These are phyloP conservation scores for Dipodomys spectabilis DNA, from an alignment of 2,113 vertebrate genomes.

Conservation along the genomic window DNA sequence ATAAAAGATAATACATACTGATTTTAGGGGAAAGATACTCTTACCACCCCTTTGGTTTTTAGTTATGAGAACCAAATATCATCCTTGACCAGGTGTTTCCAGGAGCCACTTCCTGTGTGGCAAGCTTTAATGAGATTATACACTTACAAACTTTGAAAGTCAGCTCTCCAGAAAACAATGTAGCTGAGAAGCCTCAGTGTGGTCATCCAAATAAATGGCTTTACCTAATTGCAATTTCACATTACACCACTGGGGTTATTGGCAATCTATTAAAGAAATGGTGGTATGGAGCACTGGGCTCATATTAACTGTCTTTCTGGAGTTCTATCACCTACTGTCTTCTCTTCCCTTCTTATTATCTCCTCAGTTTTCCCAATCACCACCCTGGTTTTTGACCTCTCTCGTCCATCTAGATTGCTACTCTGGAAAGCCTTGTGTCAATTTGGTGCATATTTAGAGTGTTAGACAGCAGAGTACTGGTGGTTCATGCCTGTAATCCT, in stretches of 20 bases:
- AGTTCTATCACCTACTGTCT: not conserved
- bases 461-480: too few species aligned
- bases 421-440: not conserved
- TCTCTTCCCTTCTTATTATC: not conserved
- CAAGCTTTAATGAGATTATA: not conserved
- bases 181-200: not conserved
- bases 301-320: not conserved
- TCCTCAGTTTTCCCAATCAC: not conserved
- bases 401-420: not conserved
- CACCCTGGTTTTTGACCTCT: not conserved
- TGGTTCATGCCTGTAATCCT: too few species aligned
- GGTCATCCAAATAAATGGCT: slow-evolving; percentile 3
- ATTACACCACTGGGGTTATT: not conserved
- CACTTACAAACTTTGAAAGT: not conserved
- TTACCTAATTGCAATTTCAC: not conserved
- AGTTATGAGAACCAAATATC: not conserved
- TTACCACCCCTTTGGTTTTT: not conserved
- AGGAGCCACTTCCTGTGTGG: not conserved
- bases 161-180: not conserved
- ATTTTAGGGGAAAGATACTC: not conserved
- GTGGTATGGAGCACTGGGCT: not conserved
- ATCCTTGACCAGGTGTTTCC: not conserved
- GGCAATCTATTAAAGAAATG: not conserved
- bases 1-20: not conserved
- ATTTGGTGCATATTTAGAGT: not conserved